Base-by-base conservation (phyloP, 2,797 vertebrate genomes). In the Helicolenus hilgendorfi region DNA sequence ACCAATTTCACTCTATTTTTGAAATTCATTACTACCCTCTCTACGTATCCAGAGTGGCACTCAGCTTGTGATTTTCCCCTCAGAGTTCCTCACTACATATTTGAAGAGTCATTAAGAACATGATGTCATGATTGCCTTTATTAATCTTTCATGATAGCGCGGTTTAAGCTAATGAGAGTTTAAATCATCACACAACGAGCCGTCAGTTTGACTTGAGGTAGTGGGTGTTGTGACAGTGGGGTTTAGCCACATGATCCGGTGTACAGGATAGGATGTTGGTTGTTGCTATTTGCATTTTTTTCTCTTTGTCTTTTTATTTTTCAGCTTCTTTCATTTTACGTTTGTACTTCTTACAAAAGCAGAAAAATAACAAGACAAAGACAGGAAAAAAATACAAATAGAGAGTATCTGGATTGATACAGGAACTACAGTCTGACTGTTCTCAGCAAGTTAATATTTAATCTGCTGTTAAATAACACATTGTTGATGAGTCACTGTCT, bases 391-490 rank as follows among this genome's bases (percentile, higher is more conserved):
- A 22, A 55, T 53, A 2, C 18, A 53, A 53, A 53, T n/a, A 49
- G 18, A 49, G 41, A 49, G 49, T 53, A 20, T 53, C 49, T 53
- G 53, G 53, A 55, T 55, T 55, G n/a, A 55, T 22, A 55, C 0
- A 1, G n/a, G 1, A 22, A 0, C n/a, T 55, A 22, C 49, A 75
- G 72, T 74, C 77, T 68, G 67, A 58, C 87, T 90, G 77, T 86
- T 91, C 90, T 90, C 77, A 76, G 79, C 83, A 69, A 11, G 72
- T 92, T 89, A 94, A 91, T 92, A 88, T 92, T 94, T 94, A 84
- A 94, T 91, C 60, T 68, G 72, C 70, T 88, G 70, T 92, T 92
- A 85, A 95, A 92, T 93, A 93, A 91, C 88, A 77, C 81, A 89
- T 79, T 58, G 84, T 89, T 89, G 72, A 90, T 81, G 80, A 85